These are phyloP conservation scores for Cheilosia grossa DNA, from an alignment of 2,888 invertebrate species.

Conservation along the genomic window DNA sequence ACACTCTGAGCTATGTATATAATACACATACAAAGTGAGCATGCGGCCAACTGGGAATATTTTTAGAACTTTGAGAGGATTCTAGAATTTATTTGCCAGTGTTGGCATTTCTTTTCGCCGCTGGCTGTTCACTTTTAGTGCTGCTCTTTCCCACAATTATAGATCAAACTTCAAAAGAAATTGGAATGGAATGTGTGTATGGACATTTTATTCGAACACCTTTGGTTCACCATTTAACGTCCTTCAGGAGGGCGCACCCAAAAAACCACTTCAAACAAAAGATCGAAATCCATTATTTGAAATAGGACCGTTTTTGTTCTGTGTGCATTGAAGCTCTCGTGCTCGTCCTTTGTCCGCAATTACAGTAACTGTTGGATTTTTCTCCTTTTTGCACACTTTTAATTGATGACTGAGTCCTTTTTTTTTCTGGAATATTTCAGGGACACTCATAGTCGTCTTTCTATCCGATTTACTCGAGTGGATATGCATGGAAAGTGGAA, in stretches of 20 bases:
- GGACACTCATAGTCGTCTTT: slow-evolving; percentile 28
- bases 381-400: slow-evolving; percentile 35
- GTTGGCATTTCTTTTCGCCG: slow-evolving; percentile 12
- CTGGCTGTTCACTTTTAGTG: slow-evolving; percentile 1
- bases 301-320: slow-evolving; percentile 30
- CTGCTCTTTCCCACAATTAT: slow-evolving; percentile 35
- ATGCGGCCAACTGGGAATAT: slow-evolving; percentile 11
- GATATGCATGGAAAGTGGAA: slow-evolving; percentile 1
- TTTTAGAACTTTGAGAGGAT: slow-evolving; percentile 56
- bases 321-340: not conserved
- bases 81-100: slow-evolving; percentile 65
- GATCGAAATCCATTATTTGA: slow-evolving; percentile 64
- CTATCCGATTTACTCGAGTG: slow-evolving; percentile 37
- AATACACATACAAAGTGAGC: slow-evolving; percentile 1
- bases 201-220: slow-evolving; percentile 50
- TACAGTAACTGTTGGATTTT: slow-evolving; percentile 37
- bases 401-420: slow-evolving; percentile 53
- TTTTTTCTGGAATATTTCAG: slow-evolving; percentile 24
- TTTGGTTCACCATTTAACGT: not conserved
- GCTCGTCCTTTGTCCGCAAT: slow-evolving; percentile 59
- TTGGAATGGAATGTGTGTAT: slow-evolving; percentile 32
- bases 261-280: slow-evolving; percentile 66
- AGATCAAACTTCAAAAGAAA: slow-evolving; percentile 68
- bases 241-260: slow-evolving; percentile 15
- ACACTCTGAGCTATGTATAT: not conserved